Evolutionary conservation across 2,888 invertebrate species (phyloP), one percentile per base, ranked within the genome.

Genomic region (Embidobia sp.): DNA sequence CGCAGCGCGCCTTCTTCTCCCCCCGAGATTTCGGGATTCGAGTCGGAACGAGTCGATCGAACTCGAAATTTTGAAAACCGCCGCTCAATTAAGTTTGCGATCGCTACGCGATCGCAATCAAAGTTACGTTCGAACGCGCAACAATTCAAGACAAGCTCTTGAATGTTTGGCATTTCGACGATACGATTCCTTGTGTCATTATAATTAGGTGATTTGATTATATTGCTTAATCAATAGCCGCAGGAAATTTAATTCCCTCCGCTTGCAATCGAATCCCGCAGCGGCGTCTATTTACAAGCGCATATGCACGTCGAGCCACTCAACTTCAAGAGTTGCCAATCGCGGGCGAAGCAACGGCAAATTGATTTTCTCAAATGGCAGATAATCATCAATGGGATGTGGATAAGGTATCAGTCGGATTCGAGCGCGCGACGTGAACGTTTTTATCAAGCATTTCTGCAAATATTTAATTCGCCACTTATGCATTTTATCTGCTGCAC

Each of bases 291-390:
- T 59, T 59, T 33, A 59, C 57, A 42, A 57, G 57, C 40, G 57
- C 67, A 57, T 55, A 57, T 57, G 67, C 29, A 49, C 69, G 49
- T 22, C 40, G 31, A 35, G 19, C n/a, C 29, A 37, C 37, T 59
- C 26, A 42, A 49, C 37, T 67, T 31, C 67, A 22, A 69, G 69
- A 59, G 10, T 49, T 69, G 40, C 29, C 69, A 48, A 49, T 59
- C 18, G 37, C 33, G 31, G 42, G 35, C 33, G 19, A 37, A 22
- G 31, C 8, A 57, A 48, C 26, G 31, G 69, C 37, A 69, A 40
- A 69, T 69, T 57, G 69, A 57, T 59, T 67, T 57, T 48, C 69
- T 42, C 22, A 59, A 69, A 29, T 27, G 35, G 19, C 18, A 19
- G 48, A 55, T 53, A 44, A 19, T 55, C 55, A 67, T 67, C 37